Evolutionary conservation across 2,113 vertebrate species (phyloP), one percentile per base, ranked within the genome.

Genomic region (Ochotona curzoniae): DNA sequence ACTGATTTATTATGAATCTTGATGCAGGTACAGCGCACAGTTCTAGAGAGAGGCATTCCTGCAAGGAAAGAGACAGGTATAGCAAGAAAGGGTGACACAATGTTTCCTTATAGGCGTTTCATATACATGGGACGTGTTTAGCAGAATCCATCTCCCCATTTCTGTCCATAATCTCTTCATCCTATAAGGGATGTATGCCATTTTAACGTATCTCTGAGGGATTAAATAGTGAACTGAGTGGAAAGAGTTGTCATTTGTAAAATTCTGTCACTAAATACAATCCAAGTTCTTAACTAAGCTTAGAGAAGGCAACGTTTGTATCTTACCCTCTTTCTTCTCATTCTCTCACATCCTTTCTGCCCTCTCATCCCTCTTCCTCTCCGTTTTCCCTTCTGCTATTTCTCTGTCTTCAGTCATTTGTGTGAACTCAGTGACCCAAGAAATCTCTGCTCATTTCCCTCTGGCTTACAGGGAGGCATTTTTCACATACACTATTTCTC

Each of bases 21-120:
- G 26, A 97, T 97, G 70, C 97, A 97, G 18, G 2, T 35, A 30
- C 97, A 97, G 51, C 95, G 97, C 32, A 25, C 8, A 26, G 21
- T 94, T 94, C 78, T 96, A 8, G 81, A 63, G 18, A 80, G 81
- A 90, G 78, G 95, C 28, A 94, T 5, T 91, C 94, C 97, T 97
- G 73, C 47, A 83, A 83, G 80, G 21, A 84, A 86, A 93, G 38
- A 88, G 14, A 67, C 32, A 92, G 38, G 2, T 30, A 49, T 26
- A 83, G 35, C 8, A 54, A 30, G 63, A 7, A 23, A 71, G 8
- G 21, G 92, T 92, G 93, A 26, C 28, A 15, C 18, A 61, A 7
- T 28, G 8, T 81, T 57, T 75, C 78, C 66, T 69, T 79, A 87
- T 35, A 81, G 86, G 49, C 57, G 83, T 61, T 54, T 75, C 64